Conservation (phyloP, 2,888 invertebrate species). For the Thereva nobilitata region DNA sequence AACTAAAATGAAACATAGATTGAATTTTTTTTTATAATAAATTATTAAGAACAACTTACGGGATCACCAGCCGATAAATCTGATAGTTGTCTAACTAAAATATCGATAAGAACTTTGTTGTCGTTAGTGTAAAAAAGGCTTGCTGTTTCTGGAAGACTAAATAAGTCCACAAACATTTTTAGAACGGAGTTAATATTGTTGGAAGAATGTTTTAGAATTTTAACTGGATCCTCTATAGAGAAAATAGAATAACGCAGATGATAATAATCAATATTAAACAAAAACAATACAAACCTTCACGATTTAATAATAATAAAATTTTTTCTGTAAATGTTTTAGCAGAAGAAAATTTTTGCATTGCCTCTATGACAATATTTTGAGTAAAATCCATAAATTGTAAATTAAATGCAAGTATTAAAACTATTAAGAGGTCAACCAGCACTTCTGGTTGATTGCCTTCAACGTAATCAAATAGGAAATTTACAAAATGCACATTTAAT, state of each 20-base stretch:
- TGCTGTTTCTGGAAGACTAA: slow-evolving; percentile 77
- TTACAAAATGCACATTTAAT: slow-evolving; percentile 80
- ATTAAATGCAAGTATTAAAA: slow-evolving; percentile 85
- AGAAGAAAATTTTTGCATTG: slow-evolving; percentile 68
- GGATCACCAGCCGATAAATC: slow-evolving; percentile 87
- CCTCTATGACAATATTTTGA: slow-evolving; percentile 73
- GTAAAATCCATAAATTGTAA: slow-evolving; percentile 74
- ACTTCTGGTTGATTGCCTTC: slow-evolving; percentile 85
- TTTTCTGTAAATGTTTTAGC: slow-evolving; percentile 92
- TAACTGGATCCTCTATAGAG: slow-evolving; percentile 80
- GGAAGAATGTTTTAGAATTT: slow-evolving; percentile 81
- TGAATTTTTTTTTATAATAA: slow-evolving; percentile 30
- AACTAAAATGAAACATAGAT: slow-evolving; percentile 59
- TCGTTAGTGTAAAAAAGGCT: slow-evolving; percentile 94
- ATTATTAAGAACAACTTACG: slow-evolving; percentile 59
- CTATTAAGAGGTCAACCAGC: slow-evolving; percentile 82
- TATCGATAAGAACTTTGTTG: slow-evolving; percentile 90
- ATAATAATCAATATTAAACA: neutral
- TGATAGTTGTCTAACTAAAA: slow-evolving; percentile 85
- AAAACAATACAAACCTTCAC: slow-evolving; percentile 71
- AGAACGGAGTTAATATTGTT: slow-evolving; percentile 82
- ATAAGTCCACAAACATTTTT: slow-evolving; percentile 86
- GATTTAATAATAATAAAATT: slow-evolving; percentile 80
- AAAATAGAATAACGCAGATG: slow-evolving; percentile 7
- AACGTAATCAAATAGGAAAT: slow-evolving; percentile 78